Percentiles rank a stretch among this genome's conserved stretches.
These are phyloP conservation scores for Campylomormyrus tamandua DNA, from an alignment of 2,113 vertebrate species.

Conservation along the genomic window DNA sequence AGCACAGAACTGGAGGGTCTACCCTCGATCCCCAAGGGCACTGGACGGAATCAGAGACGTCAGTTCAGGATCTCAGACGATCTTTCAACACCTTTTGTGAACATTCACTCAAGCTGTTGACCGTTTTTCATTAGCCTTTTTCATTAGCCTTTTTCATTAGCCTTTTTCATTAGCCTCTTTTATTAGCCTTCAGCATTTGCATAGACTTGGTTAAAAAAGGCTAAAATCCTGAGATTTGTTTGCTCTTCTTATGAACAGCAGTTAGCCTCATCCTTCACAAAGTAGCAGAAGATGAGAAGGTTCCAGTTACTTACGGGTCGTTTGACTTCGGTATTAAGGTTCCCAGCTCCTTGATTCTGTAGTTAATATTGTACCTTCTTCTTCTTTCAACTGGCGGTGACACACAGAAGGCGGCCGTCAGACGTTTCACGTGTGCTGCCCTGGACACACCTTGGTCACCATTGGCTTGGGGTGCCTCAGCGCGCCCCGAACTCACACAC, in stretches of 20 bases:
- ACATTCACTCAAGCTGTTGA: neutral
- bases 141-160: neutral
- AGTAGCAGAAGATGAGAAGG: neutral
- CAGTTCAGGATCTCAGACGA: neutral
- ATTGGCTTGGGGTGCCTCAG: neutral
- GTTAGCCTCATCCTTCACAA: neutral
- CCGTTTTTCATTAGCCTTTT: neutral
- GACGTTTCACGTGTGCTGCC: neutral
- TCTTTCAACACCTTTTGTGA: neutral
- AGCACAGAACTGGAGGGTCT: conserved; percentile 44
- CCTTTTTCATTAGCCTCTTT: too few relatives aligned
- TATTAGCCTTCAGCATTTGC: neutral
- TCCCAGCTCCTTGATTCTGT: conserved; percentile 97
- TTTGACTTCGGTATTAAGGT: conserved; percentile 97
- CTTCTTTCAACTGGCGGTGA: conserved; percentile 85
- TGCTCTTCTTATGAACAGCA: neutral
- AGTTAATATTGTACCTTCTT: conserved; percentile 97
- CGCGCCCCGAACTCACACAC: neutral
- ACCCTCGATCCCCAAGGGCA: conserved; percentile 45
- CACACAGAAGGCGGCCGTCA: conserved; percentile 17
- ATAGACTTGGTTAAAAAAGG: neutral
- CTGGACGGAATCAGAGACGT: neutral
- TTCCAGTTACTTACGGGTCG: conserved; percentile 82
- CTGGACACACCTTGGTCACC: neutral
- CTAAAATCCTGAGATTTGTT: neutral